Percentiles rank a stretch among this genome's conserved stretches.
Evolutionary conservation across 2,797 vertebrate species (phyloP).

Genomic region (Propithecus deckenii): DNA sequence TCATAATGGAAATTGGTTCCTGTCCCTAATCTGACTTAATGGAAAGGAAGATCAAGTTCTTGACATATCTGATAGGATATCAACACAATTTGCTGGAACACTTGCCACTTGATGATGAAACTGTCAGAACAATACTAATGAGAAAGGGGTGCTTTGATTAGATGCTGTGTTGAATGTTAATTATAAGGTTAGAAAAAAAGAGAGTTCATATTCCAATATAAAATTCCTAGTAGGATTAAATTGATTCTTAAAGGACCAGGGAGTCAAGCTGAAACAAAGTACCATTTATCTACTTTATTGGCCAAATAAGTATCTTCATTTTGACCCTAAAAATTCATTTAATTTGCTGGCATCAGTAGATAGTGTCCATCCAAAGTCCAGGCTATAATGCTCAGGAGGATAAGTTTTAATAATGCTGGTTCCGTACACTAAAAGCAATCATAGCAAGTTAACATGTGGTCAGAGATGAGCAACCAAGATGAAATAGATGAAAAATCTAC

Average conservation of each 20-base stretch:
- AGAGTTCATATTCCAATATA: constrained; percentile 51
- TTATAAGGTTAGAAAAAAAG: constrained; percentile 63
- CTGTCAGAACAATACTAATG: constrained; percentile 73
- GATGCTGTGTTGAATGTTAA: constrained; percentile 66
- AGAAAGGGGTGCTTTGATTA: constrained; percentile 69
- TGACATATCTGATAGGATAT: constrained; percentile 69
- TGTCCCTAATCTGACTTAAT: constrained; percentile 73
- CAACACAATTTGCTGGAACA: constrained; percentile 73
- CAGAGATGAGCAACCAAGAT: neutral
- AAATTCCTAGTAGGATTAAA: constrained; percentile 36
- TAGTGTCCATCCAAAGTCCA: neutral
- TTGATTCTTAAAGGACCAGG: neutral
- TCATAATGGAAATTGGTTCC: constrained; percentile 71
- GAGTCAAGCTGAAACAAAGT: constrained; percentile 10
- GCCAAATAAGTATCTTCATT: neutral
- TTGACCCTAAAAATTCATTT: neutral
- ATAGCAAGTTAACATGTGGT: neutral
- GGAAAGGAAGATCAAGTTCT: constrained; percentile 73
- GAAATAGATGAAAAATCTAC: neutral
- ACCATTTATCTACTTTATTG: neutral
- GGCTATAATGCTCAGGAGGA: neutral
- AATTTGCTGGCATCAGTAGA: neutral
- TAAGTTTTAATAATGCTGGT: neutral
- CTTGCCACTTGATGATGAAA: constrained; percentile 70
- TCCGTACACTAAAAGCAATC: neutral